A percentile compares a stretch with the other conserved stretches of the same genome.
Evolutionary conservation across 2,113 vertebrate genomes (phyloP).

Genomic region (Chloebia gouldiae): DNA sequence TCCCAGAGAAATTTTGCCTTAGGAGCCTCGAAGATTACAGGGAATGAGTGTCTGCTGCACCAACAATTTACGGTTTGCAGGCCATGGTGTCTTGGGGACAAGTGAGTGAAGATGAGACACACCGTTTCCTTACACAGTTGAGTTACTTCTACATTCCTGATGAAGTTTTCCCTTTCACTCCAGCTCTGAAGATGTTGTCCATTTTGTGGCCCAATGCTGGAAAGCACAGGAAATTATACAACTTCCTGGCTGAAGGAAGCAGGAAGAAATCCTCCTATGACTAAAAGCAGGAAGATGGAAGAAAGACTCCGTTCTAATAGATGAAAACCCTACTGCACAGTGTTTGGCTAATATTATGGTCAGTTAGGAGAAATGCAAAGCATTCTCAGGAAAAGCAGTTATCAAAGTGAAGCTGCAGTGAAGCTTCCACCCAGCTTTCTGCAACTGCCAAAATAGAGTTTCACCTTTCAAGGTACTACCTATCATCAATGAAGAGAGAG

Average conservation of each 20-base stretch:
- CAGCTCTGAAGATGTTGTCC: not conserved
- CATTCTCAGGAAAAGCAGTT: not conserved
- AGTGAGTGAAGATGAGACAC: not conserved
- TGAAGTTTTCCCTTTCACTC: not conserved
- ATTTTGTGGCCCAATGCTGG: not conserved
- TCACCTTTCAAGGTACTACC: not conserved
- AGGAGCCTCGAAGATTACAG: not conserved
- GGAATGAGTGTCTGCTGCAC: not conserved
- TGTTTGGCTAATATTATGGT: not conserved
- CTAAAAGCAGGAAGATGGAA: not conserved
- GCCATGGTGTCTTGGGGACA: accelerated
- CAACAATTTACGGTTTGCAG: not conserved
- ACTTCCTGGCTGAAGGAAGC: not conserved
- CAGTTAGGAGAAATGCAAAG: not conserved
- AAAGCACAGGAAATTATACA: not conserved
- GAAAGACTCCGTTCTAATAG: not conserved
- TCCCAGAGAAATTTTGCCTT: not conserved
- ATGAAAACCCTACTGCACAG: not conserved
- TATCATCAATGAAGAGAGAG: not conserved
- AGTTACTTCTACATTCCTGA: not conserved
- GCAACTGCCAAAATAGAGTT: not conserved
- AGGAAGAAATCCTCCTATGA: not conserved
- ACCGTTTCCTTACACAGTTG: not conserved
- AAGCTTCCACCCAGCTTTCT: not conserved
- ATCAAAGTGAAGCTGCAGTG: not conserved